Evolutionary conservation across 35 echinoderm and acorn worm species (phyloP).

Genomic region (Lytechinus variegatus): DNA sequence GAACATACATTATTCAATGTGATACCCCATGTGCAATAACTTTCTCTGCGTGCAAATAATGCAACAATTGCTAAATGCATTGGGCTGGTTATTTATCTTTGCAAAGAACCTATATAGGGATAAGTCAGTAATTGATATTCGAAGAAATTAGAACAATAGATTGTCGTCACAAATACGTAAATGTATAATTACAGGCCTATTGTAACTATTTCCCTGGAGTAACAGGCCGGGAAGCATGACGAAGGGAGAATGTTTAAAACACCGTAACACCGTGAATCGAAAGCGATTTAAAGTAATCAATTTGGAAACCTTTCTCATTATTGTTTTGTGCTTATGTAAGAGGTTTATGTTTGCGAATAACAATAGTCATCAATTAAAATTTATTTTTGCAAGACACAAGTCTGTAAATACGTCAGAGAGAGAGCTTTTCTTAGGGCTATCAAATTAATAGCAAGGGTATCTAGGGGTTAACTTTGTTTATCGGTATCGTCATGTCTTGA

Average conservation of each 20-base stretch:
- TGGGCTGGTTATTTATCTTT: background rate
- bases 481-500: no score
- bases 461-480: no score
- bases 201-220: background rate
- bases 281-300: background rate
- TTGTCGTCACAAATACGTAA: background rate
- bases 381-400: no score
- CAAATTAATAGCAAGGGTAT: no score
- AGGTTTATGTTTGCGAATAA: background rate
- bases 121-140: background rate
- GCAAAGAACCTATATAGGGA: background rate
- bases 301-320: background rate
- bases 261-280: no score
- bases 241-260: background rate
- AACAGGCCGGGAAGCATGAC: background rate
- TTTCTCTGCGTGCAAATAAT: background rate
- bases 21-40: no score
- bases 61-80: background rate
- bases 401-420: no score
- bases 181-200: background rate
- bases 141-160: background rate
- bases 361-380: no score
- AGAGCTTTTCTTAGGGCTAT: no score
- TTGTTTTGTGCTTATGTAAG: background rate
- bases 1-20: no score